Percentiles rank a stretch among this genome's conserved stretches.
phyloP scores from a whole-genome alignment of 2,113 vertebrate genomes.

The Neogobius melanostomus region DNA sequence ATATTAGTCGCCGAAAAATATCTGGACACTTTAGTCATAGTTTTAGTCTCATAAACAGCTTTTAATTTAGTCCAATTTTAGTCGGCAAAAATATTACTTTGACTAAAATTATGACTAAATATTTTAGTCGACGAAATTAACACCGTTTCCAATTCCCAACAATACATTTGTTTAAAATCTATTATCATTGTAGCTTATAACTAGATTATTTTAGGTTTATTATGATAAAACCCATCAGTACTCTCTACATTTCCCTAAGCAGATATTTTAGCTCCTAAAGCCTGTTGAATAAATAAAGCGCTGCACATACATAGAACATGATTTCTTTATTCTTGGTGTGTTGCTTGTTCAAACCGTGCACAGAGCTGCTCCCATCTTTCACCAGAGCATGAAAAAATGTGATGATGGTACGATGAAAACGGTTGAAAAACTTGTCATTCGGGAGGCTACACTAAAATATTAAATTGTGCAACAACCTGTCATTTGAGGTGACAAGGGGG shows the following conservation, averaged over 20 bases:
- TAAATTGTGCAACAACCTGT: conserved; percentile 13
- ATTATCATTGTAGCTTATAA: not conserved
- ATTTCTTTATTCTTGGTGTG: conserved; percentile 3
- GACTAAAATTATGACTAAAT: no score
- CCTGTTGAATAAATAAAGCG: not conserved
- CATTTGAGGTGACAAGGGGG: conserved; percentile 18
- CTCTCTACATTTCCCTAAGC: not conserved
- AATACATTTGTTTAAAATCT: not conserved
- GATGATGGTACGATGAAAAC: conserved; percentile 18
- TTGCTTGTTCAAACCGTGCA: not conserved
- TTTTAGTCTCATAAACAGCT: no score
- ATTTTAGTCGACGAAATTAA: no score
- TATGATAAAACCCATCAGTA: not conserved
- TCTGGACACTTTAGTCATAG: no score
- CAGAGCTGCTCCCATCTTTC: not conserved
- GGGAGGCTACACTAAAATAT: conserved; percentile 21
- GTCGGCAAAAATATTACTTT: no score
- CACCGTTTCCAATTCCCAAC: no score
- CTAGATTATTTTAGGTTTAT: not conserved
- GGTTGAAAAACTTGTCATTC: conserved; percentile 27
- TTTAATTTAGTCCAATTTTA: no score
- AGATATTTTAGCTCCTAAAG: not conserved
- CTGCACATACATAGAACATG: not conserved
- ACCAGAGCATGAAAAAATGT: conserved; percentile 7
- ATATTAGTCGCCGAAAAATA: no score